Base-by-base conservation (phyloP, 2,113 vertebrate species). In the Plecotus auritus region DNA sequence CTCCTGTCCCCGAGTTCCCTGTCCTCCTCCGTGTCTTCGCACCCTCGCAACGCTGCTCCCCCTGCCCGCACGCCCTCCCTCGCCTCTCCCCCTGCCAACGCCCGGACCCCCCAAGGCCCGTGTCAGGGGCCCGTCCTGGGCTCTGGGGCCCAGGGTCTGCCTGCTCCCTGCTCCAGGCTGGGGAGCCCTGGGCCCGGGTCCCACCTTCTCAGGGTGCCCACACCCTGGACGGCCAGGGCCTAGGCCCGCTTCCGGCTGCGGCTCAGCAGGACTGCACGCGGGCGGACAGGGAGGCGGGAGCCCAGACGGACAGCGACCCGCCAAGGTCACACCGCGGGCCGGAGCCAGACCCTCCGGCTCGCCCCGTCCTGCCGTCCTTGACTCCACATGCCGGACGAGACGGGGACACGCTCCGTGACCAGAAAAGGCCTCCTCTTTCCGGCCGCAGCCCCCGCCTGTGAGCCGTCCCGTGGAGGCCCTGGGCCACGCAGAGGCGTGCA, bases 11-110 rank as follows among this genome's bases (percentile, higher is more conserved):
- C 4, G 22, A 67, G 6, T 13, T 17, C n/a, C 54, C 7, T 0
- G 5, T 12, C 35, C 45, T 26, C 18, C 64, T 11, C 40, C 0
- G 0, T 8, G 4, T n/a, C 61, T n/a, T 56, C n/a, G 10, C 14
- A 4, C 59, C 1, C 0, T 9, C 0, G 1, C 5, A 1, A 1
- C 1, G 1, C 49, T 16, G 2, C 40, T 35, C 40, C 22, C 42
- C 7, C 49, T 0, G 1, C n/a, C 26, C 0, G 0, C 28, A 28
- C 0, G 16, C 69, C 66, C 66, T 76, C 30, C 67, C 47, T 85
- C 45, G 9, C 51, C 59, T 23, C 23, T 32, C 47, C 45, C 45
- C 13, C 49, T n/a, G 13, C 7, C 9, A 9, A 30, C 18, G 4
- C 32, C 76, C 17, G 32, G 66, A 30, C 20, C 40, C 32, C 0